phyloP scores from a whole-genome alignment of 2,888 invertebrate species.

The Leptinotarsa peninsularis region DNA sequence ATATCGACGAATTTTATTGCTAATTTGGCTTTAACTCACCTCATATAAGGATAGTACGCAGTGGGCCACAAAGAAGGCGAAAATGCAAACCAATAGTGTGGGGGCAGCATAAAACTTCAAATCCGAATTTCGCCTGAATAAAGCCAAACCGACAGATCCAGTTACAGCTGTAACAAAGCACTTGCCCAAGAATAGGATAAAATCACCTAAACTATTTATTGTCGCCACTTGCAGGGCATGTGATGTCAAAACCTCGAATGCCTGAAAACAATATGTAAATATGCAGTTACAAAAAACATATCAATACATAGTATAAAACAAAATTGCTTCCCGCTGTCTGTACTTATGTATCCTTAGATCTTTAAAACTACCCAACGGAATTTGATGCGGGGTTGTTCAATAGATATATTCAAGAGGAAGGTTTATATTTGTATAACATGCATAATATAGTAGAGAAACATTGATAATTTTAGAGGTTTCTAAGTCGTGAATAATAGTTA shows the following conservation, averaged over 20 bases:
- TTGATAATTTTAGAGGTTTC: no score
- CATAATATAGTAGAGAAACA: no score
- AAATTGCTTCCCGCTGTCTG: no score
- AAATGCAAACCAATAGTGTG: constrained; percentile 84
- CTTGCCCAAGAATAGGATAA: constrained; percentile 91
- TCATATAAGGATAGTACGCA: constrained; percentile 94
- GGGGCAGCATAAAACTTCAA: constrained; percentile 89
- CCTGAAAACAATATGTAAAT: constrained; percentile 70
- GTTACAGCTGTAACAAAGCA: constrained; percentile 85
- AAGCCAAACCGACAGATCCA: constrained; percentile 81
- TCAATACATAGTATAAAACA: no score
- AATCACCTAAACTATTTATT: constrained; percentile 93
- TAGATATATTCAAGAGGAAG: no score
- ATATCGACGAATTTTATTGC: not conserved
- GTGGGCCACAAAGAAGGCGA: constrained; percentile 92
- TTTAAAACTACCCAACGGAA: no score
- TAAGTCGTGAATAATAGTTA: no score
- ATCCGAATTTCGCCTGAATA: constrained; percentile 79
- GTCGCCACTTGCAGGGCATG: constrained; percentile 91
- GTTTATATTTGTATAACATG: no score
- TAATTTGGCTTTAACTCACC: constrained; percentile 69
- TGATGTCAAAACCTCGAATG: constrained; percentile 84
- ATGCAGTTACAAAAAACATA: constrained; percentile 22
- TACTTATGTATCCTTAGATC: no score
- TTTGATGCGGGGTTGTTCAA: no score